phyloP scores from a whole-genome alignment of 2,797 vertebrate genomes.

The Scleropages formosus region DNA sequence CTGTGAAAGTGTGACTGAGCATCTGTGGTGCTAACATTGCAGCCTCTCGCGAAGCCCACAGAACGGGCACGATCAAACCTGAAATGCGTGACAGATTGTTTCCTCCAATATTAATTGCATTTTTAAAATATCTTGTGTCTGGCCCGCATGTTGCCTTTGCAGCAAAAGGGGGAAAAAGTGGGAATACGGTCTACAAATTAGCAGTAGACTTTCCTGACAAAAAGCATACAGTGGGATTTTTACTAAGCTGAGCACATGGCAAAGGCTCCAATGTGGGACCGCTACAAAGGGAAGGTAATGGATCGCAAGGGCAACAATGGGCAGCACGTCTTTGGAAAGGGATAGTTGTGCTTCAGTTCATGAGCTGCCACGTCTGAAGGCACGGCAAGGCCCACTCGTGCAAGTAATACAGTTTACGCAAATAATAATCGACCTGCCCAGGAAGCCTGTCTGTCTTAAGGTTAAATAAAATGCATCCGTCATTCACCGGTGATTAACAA shows the following conservation, averaged over 20 bases:
- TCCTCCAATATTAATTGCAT: conserved; percentile 10
- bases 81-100: conserved; percentile 6
- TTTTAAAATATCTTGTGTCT: neutral
- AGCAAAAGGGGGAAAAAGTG: neutral
- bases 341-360: conserved; percentile 23
- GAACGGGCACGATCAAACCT: neutral
- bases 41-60: neutral
- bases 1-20: neutral
- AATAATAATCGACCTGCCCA: conserved; percentile 78
- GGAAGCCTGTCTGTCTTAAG: conserved; percentile 76
- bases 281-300: neutral
- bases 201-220: too few species aligned
- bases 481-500: conserved; percentile 84
- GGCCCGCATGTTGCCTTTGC: neutral
- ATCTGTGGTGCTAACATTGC: neutral
- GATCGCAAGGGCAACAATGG: conserved; percentile 25
- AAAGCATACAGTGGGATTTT: neutral
- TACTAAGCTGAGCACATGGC: neutral
- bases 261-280: neutral
- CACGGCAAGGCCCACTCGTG: conserved; percentile 57
- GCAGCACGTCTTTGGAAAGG: conserved; percentile 27
- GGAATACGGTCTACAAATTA: neutral
- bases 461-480: conserved; percentile 84
- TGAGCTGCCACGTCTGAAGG: conserved; percentile 61
- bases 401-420: conserved; percentile 81